phyloP scores from a whole-genome alignment of 2,113 vertebrate genomes.

The Emberiza fucata region DNA sequence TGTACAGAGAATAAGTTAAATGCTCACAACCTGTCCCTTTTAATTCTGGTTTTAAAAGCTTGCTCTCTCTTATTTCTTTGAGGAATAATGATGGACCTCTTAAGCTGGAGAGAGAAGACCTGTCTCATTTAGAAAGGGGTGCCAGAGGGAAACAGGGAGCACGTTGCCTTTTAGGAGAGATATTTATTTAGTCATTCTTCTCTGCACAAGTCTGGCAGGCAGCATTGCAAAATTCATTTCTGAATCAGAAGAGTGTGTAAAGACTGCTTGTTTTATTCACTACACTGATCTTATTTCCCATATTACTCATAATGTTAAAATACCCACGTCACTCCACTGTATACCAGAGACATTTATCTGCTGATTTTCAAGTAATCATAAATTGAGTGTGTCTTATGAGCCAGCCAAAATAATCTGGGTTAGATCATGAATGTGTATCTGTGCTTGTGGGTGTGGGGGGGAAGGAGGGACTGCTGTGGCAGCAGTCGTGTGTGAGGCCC shows the following conservation, averaged over 20 bases:
- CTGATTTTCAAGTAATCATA: background rate
- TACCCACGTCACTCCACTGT: background rate
- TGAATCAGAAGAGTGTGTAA: background rate
- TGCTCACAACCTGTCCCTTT: background rate
- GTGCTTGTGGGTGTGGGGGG: background rate
- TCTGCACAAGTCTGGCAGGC: background rate
- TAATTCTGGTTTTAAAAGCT: background rate
- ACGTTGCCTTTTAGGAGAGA: background rate
- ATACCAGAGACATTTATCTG: constrained; percentile 4
- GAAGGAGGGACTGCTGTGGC: background rate
- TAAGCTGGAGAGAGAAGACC: background rate
- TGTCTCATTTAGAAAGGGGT: background rate
- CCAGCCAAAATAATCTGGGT: constrained; percentile 3
- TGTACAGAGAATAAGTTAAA: background rate
- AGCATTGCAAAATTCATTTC: constrained; percentile 33
- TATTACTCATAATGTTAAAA: constrained; percentile 29
- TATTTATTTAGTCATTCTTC: background rate
- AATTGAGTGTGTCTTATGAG: background rate
- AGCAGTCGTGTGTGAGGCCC: background rate
- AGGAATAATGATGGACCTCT: background rate
- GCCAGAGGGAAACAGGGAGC: background rate
- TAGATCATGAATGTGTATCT: background rate
- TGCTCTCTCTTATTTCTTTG: background rate
- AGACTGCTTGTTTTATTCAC: constrained; percentile 39
- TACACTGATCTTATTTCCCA: background rate